Conservation (phyloP, 2,113 vertebrate genomes). For the Bungarus multicinctus region DNA sequence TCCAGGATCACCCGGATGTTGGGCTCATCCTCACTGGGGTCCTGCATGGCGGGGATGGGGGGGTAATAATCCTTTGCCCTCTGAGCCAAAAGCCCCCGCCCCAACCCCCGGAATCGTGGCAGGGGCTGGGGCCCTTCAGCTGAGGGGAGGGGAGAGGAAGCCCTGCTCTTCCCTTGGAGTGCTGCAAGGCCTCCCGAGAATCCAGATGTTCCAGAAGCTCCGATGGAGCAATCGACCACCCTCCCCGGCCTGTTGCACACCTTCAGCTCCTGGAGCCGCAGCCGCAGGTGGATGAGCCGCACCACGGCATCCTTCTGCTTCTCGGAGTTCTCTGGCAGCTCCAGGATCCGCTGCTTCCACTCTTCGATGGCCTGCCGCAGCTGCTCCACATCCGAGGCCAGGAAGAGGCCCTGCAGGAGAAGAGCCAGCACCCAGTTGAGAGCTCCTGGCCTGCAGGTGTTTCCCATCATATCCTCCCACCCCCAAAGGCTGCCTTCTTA, state of each 20-base stretch:
- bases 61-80: neutral
- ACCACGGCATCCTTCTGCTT: conserved; percentile 93
- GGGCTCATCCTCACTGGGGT: conserved; percentile 92
- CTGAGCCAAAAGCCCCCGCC: neutral
- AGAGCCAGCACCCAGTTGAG: neutral
- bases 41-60: conserved; percentile 63
- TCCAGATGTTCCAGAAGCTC: neutral
- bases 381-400: conserved; percentile 86
- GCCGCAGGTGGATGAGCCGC: conserved; percentile 92
- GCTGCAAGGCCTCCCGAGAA: neutral
- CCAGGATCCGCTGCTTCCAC: conserved; percentile 88
- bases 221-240: neutral
- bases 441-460: neutral
- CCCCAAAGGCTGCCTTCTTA: conserved; percentile 49
- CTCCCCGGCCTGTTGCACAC: conserved; percentile 47
- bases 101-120: neutral
- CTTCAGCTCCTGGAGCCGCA: conserved; percentile 96
- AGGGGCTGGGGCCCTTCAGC: neutral
- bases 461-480: neutral
- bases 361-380: conserved; percentile 90
- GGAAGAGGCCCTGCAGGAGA: conserved; percentile 80
- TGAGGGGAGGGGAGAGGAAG: neutral
- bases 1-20: conserved; percentile 87
- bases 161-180: neutral
- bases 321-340: conserved; percentile 92